A percentile compares a stretch with the other conserved stretches of the same genome.
phyloP scores from a whole-genome alignment of 2,888 invertebrate genomes.

The Cephus runcator region DNA sequence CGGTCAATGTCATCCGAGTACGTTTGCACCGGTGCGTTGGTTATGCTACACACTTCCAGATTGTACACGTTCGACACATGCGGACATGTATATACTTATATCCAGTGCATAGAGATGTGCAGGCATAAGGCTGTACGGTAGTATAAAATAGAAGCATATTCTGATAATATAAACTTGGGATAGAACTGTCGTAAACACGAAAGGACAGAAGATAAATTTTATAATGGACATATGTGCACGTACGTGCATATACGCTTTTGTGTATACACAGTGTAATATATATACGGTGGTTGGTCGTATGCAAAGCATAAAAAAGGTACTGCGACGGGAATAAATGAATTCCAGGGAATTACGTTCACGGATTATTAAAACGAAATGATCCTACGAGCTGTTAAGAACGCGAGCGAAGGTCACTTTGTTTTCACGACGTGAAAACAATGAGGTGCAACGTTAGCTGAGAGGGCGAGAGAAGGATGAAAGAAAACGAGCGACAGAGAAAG shows the following conservation, averaged over 20 bases:
- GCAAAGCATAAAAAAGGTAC: neutral
- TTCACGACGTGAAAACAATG: neutral
- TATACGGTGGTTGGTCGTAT: neutral
- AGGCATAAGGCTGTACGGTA: neutral
- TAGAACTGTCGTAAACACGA: neutral
- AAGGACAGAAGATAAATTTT: neutral
- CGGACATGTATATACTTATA: neutral
- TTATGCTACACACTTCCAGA: neutral
- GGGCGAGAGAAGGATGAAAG: neutral
- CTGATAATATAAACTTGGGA: neutral
- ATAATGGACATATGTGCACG: neutral
- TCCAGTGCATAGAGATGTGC: neutral
- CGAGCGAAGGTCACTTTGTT: neutral
- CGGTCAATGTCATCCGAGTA: slow-evolving; percentile 2
- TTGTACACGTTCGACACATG: neutral
- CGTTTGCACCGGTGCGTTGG: neutral
- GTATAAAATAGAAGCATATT: neutral
- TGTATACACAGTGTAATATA: neutral
- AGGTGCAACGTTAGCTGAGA: neutral
- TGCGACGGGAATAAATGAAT: neutral
- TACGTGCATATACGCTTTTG: neutral
- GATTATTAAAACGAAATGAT: neutral
- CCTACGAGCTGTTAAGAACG: neutral
- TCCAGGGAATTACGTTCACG: neutral
- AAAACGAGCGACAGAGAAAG: neutral